Percentiles rank a stretch among this genome's conserved stretches.
Conservation (phyloP, 2,888 invertebrate genomes). For the Drosophila austrosaltans region DNA sequence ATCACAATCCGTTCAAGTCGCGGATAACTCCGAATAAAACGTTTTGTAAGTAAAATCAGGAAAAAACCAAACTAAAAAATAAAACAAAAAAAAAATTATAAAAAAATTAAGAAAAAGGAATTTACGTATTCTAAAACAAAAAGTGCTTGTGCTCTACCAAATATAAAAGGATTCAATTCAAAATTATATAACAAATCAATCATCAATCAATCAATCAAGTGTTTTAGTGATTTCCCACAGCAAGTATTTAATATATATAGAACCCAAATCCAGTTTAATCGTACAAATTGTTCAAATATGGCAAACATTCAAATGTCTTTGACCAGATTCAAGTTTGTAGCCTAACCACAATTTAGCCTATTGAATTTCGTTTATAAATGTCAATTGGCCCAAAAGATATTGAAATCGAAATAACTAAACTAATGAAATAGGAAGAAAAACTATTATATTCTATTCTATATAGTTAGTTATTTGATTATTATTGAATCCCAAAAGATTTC, state of each 20-base stretch:
- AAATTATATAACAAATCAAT: constrained; percentile 38
- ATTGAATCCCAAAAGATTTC: no score
- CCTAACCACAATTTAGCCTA: constrained; percentile 41
- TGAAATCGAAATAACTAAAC: not conserved
- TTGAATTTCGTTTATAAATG: constrained; percentile 27
- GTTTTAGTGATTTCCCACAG: constrained; percentile 46
- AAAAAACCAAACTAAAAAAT: constrained; percentile 25
- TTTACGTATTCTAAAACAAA: constrained; percentile 21
- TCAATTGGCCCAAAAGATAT: not conserved
- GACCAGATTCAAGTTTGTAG: constrained; percentile 65
- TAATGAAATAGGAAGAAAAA: not conserved
- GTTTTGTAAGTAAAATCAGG: constrained; percentile 82
- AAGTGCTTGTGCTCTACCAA: not conserved
- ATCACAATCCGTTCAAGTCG: constrained; percentile 85
- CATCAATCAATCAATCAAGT: not conserved
- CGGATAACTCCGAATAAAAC: constrained; percentile 84
- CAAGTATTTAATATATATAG: constrained; percentile 42
- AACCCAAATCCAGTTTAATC: constrained; percentile 67
- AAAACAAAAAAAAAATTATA: constrained; percentile 39
- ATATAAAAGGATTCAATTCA: constrained; percentile 27
- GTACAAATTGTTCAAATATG: constrained; percentile 25
- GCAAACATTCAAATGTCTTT: constrained; percentile 50
- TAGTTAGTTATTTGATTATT: no score
- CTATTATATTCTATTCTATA: no score
- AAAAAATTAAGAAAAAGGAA: constrained; percentile 13